A percentile compares a stretch with the other conserved stretches of the same genome.
Conservation (phyloP, 2,113 vertebrate species). For the Strigops habroptila region DNA sequence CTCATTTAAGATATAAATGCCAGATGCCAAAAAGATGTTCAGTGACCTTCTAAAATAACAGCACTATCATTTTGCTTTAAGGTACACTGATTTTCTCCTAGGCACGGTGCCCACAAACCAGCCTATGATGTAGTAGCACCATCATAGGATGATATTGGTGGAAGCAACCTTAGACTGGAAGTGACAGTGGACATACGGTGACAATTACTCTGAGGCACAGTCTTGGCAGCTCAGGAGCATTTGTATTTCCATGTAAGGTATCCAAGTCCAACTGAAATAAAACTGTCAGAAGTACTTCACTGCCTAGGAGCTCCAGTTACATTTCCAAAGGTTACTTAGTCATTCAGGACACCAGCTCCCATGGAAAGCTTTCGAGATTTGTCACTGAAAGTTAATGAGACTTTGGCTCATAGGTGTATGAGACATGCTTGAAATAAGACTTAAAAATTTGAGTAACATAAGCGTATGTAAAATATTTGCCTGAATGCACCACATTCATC, state of each 20-base stretch:
- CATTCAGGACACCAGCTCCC: neutral
- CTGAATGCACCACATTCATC: rapidly evolving
- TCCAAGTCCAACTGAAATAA: neutral
- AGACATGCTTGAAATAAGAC: neutral
- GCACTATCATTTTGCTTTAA: neutral
- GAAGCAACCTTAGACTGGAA: neutral
- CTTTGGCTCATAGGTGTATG: neutral
- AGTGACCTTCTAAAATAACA: conserved; percentile 28
- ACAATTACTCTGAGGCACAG: neutral
- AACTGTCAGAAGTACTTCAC: neutral
- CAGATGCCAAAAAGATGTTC: conserved; percentile 27
- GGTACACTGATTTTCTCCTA: neutral
- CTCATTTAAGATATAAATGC: conserved; percentile 29
- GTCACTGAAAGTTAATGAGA: neutral
- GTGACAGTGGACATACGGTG: neutral
- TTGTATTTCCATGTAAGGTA: neutral
- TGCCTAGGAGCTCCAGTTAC: neutral
- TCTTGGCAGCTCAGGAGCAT: neutral
- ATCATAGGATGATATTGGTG: neutral
- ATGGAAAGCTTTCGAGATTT: neutral
- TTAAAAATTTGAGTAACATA: neutral
- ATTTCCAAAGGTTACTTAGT: neutral
- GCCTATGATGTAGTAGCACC: neutral
- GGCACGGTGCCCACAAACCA: neutral
- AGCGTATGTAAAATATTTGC: neutral